phyloP scores from a whole-genome alignment of 1,140 invertebrate genomes.

The Melipona quadrifasciata region DNA sequence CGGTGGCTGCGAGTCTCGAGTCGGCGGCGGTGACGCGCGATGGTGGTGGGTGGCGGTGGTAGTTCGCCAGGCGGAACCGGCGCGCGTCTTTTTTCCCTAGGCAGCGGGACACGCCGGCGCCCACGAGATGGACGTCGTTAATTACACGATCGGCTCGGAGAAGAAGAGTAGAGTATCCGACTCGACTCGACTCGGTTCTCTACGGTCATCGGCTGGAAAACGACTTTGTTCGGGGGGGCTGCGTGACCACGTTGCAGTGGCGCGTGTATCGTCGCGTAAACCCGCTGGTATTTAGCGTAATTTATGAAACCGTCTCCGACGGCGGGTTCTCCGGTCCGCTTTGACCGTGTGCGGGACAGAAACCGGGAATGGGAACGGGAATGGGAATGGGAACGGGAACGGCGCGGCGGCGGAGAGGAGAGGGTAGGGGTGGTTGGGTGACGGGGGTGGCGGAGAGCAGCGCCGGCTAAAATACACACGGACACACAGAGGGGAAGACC shows the following conservation, averaged over 20 bases:
- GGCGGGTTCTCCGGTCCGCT: conserved; percentile 34
- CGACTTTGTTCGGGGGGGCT: background rate
- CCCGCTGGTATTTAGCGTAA: conserved; percentile 67
- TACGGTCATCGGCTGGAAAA: background rate
- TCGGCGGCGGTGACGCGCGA: too few species aligned
- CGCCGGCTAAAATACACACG: conserved; percentile 47
- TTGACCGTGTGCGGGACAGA: conserved; percentile 37
- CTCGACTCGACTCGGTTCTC: background rate
- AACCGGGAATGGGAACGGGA: too few species aligned
- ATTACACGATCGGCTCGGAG: background rate
- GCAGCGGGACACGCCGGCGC: background rate
- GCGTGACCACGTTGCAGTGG: conserved; percentile 14
- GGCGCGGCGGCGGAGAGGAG: conserved; percentile 3
- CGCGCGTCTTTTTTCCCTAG: background rate
- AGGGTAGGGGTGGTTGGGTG: background rate
- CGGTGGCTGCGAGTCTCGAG: background rate
- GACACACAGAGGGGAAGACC: background rate
- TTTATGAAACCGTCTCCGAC: conserved; percentile 65
- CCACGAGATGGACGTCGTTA: background rate
- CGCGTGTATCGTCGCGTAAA: conserved; percentile 23
- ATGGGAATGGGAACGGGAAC: background rate
- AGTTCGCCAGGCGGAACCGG: background rate
- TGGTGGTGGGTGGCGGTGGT: too few species aligned
- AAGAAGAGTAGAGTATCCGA: too few species aligned
- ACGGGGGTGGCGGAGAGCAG: background rate